Base-by-base conservation (phyloP, 2,888 invertebrate species). In the Ophion costatus region DNA sequence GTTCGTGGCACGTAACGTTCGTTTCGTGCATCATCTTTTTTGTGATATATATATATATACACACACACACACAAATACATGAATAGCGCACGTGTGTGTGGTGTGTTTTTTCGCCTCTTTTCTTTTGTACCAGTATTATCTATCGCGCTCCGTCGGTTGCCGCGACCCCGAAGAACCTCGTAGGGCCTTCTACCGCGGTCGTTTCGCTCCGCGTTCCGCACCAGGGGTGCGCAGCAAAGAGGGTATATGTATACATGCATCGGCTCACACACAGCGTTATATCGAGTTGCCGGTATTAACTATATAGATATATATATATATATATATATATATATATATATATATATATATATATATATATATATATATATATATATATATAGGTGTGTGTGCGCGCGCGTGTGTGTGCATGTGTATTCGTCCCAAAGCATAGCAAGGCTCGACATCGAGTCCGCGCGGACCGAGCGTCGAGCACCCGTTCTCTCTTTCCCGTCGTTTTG, bases 1-100 rank as follows among this genome's bases (percentile, higher is more conserved):
- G 91, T 91, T 88, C 90, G 89, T 90, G 91, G 91, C 89, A 90
- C 91, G 91, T 92, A 92, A 92, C 91, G 91, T 91, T 92, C 91
- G 90, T 90, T 90, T 88, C 90, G 88, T 90, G 84, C 88, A 85
- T 90, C 84, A 88, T 89, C 87, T 87, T 86, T 84, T 87, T n/a
- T n/a, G n/a, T n/a, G n/a, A n/a, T n/a, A n/a, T n/a, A n/a, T n/a
- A n/a, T n/a, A n/a, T n/a, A n/a, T n/a, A n/a, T n/a, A n/a, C n/a
- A n/a, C n/a, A n/a, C n/a, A n/a, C n/a, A n/a, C n/a, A n/a, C n/a
- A n/a, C n/a, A n/a, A n/a, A n/a, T n/a, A n/a, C n/a, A n/a, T n/a
- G n/a, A n/a, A n/a, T n/a, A n/a, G n/a, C n/a, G n/a, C n/a, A n/a
- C n/a, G n/a, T 51, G 51, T 14, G 29, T 29, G 29, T 14, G 17